A percentile compares a stretch with the other conserved stretches of the same genome.
Conservation (phyloP, 2,797 vertebrate genomes). For the Danio albolineatus region DNA sequence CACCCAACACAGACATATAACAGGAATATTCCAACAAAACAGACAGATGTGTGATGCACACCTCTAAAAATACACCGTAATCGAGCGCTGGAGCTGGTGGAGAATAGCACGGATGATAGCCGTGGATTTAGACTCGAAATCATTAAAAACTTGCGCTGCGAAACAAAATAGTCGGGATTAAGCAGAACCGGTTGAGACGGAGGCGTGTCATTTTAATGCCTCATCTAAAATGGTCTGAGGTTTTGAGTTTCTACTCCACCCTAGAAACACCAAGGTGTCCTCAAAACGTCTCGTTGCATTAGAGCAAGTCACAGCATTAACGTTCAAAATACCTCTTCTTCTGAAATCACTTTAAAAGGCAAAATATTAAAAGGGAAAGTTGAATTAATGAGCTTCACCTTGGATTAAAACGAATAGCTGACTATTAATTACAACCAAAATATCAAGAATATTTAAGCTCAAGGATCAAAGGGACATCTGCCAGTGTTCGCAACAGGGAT, state of each 20-base stretch:
- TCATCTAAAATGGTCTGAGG: slow-evolving; percentile 54
- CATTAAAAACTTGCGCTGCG: slow-evolving; percentile 54
- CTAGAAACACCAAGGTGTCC: slow-evolving; percentile 59
- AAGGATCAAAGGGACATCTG: slow-evolving; percentile 52
- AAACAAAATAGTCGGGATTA: slow-evolving; percentile 60
- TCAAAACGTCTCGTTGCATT: slow-evolving; percentile 65
- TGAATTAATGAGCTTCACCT: slow-evolving; percentile 66
- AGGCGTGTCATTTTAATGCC: slow-evolving; percentile 61
- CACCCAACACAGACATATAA: neutral
- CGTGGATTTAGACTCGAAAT: slow-evolving; percentile 39
- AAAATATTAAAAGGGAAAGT: slow-evolving; percentile 35
- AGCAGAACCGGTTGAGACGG: slow-evolving; percentile 55
- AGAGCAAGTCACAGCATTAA: slow-evolving; percentile 62
- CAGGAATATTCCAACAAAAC: slow-evolving; percentile 12
- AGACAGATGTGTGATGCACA: neutral
- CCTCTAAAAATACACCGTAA: slow-evolving; percentile 41
- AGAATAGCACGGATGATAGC: slow-evolving; percentile 39
- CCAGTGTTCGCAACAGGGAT: slow-evolving; percentile 41
- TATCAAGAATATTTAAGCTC: slow-evolving; percentile 59
- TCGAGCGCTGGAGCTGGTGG: slow-evolving; percentile 3
- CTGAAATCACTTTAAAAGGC: slow-evolving; percentile 57
- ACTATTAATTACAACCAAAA: slow-evolving; percentile 65
- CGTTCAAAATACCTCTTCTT: slow-evolving; percentile 56
- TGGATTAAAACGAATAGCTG: slow-evolving; percentile 62
- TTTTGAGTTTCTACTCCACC: slow-evolving; percentile 55